phyloP scores from a whole-genome alignment of 2,797 vertebrate genomes.

The Mionectes olivaceus region DNA sequence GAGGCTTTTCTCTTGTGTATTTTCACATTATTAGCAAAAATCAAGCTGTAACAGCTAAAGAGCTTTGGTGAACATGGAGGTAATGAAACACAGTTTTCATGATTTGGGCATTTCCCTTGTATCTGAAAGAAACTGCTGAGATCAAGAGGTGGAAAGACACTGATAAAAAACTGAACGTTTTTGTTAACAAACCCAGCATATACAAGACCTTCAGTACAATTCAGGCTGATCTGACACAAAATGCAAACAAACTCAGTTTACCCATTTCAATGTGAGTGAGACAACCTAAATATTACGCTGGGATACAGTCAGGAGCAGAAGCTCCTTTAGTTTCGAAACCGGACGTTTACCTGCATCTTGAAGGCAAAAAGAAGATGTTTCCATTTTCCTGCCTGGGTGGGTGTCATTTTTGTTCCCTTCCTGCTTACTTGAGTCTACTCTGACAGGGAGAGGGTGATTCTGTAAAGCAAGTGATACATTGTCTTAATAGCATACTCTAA shows the following conservation, averaged over 20 bases:
- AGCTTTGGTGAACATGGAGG: not conserved
- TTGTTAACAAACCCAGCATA: not conserved
- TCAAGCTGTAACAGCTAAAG: not conserved
- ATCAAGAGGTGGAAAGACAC: not conserved
- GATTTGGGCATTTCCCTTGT: not conserved
- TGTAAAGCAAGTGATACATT: constrained; percentile 25
- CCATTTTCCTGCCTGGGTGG: not conserved
- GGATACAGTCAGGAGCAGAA: not conserved
- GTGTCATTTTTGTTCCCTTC: not conserved
- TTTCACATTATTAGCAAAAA: not conserved
- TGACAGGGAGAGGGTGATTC: not conserved
- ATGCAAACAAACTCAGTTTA: not conserved
- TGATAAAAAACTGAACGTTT: not conserved
- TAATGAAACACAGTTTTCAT: not conserved
- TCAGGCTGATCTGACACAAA: not conserved
- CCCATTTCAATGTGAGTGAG: not conserved
- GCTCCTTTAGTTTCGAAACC: not conserved
- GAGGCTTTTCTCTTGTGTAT: not conserved
- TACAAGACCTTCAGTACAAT: not conserved
- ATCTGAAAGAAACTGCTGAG: not conserved
- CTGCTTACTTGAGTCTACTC: not conserved
- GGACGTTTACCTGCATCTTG: not conserved
- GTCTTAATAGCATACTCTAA: not conserved
- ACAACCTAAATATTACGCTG: not conserved
- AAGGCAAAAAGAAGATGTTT: not conserved